Conservation (phyloP, 2,113 vertebrate genomes). For the Corynorhinus townsendii region DNA sequence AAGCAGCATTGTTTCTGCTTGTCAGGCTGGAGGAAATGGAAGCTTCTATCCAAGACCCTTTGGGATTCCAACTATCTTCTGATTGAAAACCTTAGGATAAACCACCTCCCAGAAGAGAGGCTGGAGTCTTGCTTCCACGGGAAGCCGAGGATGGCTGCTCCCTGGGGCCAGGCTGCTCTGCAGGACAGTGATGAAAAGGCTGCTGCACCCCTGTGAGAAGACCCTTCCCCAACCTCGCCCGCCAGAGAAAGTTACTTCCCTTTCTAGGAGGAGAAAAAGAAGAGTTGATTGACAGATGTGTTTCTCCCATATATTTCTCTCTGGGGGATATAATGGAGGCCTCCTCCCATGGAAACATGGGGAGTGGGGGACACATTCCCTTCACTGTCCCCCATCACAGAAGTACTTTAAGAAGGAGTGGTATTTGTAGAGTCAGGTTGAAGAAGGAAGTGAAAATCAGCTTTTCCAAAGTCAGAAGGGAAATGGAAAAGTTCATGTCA, state of each 20-base stretch:
- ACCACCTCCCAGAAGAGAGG: not conserved
- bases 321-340: too few species aligned
- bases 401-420: not conserved
- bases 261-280: not conserved
- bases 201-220: not conserved
- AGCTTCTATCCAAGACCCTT: not conserved
- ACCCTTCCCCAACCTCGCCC: not conserved
- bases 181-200: not conserved
- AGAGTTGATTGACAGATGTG: not conserved
- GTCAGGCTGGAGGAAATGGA: not conserved
- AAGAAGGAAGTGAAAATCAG: constrained; percentile 31
- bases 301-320: not conserved
- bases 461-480: constrained; percentile 31
- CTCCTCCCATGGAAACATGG: not conserved
- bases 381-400: not conserved
- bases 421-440: not conserved
- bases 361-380: not conserved
- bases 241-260: not conserved
- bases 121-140: not conserved
- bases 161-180: too few species aligned
- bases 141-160: not conserved
- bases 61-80: not conserved
- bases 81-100: not conserved
- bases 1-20: not conserved
- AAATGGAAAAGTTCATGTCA: constrained; percentile 15